Evolutionary conservation across 2,888 invertebrate genomes (phyloP).

Genomic region (Stegophylla sp.): DNA sequence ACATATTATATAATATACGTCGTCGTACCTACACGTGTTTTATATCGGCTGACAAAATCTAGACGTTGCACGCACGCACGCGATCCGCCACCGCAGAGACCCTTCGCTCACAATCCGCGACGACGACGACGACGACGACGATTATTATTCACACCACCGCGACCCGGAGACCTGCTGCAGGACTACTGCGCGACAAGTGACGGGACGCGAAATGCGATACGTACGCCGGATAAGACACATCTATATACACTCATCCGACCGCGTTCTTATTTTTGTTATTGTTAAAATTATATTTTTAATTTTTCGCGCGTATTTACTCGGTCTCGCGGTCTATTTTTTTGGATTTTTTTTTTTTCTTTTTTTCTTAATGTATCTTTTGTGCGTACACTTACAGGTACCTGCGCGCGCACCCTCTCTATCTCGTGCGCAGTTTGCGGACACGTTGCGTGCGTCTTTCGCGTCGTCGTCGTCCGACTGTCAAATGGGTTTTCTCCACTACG

Average conservation of each 20-base stretch:
- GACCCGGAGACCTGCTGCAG: slow-evolving; percentile 1
- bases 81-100: slow-evolving; percentile 4
- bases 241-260: background rate
- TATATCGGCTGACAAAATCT: slow-evolving; percentile 45
- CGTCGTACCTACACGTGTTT: slow-evolving; percentile 42
- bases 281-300: too few species aligned
- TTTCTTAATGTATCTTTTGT: background rate
- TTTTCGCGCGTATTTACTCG: background rate
- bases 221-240: background rate
- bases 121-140: too few species aligned
- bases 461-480: background rate
- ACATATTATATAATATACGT: too few species aligned
- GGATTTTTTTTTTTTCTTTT: background rate
- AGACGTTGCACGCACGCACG: slow-evolving; percentile 7
- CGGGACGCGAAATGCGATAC: slow-evolving; percentile 47
- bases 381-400: too few species aligned
- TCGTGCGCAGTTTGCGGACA: background rate
- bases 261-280: slow-evolving; percentile 40
- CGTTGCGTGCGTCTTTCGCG: too few species aligned
- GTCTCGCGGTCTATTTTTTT: background rate
- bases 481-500: background rate
- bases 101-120: too few species aligned
- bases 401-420: too few species aligned
- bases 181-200: slow-evolving; percentile 38
- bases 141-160: slow-evolving; percentile 33